A percentile compares a stretch with the other conserved stretches of the same genome.
Conservation (phyloP, 2,113 vertebrate genomes). For the Platysternon megacephalum region DNA sequence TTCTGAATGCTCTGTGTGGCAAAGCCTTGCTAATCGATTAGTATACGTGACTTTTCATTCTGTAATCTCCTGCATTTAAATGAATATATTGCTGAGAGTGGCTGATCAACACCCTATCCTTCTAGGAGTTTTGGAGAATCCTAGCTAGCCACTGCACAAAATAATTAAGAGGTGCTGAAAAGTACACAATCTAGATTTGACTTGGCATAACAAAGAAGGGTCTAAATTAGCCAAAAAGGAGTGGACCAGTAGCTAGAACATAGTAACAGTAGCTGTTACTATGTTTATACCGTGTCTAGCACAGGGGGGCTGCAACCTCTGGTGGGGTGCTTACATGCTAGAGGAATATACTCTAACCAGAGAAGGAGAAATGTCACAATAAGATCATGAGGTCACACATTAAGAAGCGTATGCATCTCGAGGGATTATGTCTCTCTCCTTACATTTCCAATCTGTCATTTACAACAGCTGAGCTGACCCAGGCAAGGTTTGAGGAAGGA, state of each 20-base stretch:
- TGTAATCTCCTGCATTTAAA: background rate
- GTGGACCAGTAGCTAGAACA: background rate
- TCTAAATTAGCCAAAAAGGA: background rate
- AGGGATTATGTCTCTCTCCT: background rate
- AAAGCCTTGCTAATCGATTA: background rate
- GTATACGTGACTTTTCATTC: background rate
- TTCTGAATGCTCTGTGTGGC: background rate
- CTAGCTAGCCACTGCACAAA: background rate
- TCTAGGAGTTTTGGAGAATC: background rate
- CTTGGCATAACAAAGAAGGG: fast-evolving
- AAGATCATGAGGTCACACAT: background rate
- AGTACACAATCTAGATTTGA: background rate
- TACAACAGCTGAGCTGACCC: background rate
- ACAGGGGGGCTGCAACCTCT: background rate
- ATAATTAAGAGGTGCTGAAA: background rate
- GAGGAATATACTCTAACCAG: background rate
- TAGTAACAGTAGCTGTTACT: background rate
- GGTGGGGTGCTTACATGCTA: background rate
- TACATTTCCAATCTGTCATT: fast-evolving
- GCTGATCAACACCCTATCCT: fast-evolving
- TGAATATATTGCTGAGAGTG: background rate
- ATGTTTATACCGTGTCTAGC: background rate
- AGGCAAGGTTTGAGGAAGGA: background rate
- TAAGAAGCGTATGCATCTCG: background rate
- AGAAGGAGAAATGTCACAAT: background rate